Evolutionary conservation across 1,140 invertebrate species (phyloP).

Genomic region (Drosophila bipectinata): DNA sequence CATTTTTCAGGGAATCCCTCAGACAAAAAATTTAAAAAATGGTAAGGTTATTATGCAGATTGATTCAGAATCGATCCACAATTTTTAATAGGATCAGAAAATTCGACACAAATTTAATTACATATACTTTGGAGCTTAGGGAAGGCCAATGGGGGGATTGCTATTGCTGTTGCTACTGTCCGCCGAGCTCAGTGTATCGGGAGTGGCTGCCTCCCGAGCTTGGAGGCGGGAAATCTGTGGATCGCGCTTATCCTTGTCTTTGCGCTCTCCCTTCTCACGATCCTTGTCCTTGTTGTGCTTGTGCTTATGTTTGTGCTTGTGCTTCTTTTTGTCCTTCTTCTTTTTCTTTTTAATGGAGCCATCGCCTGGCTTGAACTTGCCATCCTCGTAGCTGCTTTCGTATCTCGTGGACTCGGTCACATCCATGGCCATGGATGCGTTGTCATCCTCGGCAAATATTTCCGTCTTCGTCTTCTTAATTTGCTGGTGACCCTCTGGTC

Average conservation of each 20-base stretch:
- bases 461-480: constrained; percentile 60
- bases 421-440: constrained; percentile 61
- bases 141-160: constrained; percentile 25
- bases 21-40: no score
- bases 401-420: constrained; percentile 53
- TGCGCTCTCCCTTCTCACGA: constrained; percentile 69
- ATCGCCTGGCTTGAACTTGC: constrained; percentile 50
- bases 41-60: no score
- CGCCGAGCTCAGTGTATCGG: constrained; percentile 86
- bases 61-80: no score
- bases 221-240: constrained; percentile 81
- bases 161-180: constrained; percentile 84
- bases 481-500: constrained; percentile 33
- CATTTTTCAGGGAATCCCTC: no score
- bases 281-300: constrained; percentile 88
- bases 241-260: constrained; percentile 84
- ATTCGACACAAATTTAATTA: no score
- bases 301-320: constrained; percentile 91
- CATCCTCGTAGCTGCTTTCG: constrained; percentile 70
- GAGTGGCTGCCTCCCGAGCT: constrained; percentile 85
- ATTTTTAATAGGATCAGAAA: no score
- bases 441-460: constrained; percentile 64
- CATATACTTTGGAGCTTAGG: no score
- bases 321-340: constrained; percentile 93
- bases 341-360: constrained; percentile 88